A percentile compares a stretch with the other conserved stretches of the same genome.
These are phyloP conservation scores for Phthorimaea operculella DNA, from an alignment of 1,140 invertebrate species.

Conservation along the genomic window DNA sequence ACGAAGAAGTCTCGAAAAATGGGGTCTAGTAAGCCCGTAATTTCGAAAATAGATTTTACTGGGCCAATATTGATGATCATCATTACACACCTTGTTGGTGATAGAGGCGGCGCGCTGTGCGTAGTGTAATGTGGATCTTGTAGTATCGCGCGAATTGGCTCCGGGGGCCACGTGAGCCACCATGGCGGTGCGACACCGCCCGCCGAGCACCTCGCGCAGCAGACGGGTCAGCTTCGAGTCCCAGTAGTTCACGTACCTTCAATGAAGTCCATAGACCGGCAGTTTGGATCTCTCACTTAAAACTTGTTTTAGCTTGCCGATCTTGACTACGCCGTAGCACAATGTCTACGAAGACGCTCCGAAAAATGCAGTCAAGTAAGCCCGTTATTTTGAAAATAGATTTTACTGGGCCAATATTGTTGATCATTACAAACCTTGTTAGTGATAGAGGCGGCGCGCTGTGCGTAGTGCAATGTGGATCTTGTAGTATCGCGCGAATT, in stretches of 20 bases:
- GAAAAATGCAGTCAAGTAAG: too few species aligned
- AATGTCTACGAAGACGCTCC: too few species aligned
- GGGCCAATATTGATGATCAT: neutral
- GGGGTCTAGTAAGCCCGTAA: neutral
- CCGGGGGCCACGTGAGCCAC: slow-evolving; percentile 94
- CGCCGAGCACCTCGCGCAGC: slow-evolving; percentile 87
- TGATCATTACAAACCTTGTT: slow-evolving; percentile 71
- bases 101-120: slow-evolving; percentile 94
- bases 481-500: slow-evolving; percentile 85
- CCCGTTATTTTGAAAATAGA: too few species aligned
- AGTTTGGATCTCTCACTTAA: too few species aligned
- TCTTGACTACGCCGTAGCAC: too few species aligned
- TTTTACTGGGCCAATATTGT: too few species aligned
- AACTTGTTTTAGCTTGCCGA: too few species aligned
- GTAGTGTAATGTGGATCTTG: slow-evolving; percentile 92
- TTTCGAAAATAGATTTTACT: too few species aligned
- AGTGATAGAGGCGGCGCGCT: slow-evolving; percentile 91
- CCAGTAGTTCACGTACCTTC: too few species aligned
- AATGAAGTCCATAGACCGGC: too few species aligned
- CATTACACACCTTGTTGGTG: slow-evolving; percentile 70
- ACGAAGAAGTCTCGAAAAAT: neutral
- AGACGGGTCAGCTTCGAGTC: slow-evolving; percentile 93
- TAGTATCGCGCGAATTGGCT: slow-evolving; percentile 84
- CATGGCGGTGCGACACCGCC: slow-evolving; percentile 94
- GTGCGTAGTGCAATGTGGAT: slow-evolving; percentile 94